A percentile compares a stretch with the other conserved stretches of the same genome.
phyloP scores from a whole-genome alignment of 2,797 vertebrate genomes.

The Poecilia wingei region DNA sequence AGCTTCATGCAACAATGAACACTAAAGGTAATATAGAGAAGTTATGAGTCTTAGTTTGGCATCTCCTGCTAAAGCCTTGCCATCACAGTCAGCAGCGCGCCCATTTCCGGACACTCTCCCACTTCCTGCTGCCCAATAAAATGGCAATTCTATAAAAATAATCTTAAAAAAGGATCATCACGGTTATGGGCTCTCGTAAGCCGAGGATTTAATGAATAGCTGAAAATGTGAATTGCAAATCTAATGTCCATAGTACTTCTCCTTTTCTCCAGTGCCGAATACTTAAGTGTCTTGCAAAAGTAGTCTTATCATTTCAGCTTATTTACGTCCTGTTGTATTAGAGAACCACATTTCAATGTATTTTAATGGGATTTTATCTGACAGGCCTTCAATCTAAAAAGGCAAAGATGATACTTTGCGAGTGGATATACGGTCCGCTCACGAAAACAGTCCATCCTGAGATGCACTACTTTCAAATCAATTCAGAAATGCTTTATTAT shows the following conservation, averaged over 20 bases:
- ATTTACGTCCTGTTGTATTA: background rate
- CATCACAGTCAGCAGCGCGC: slow-evolving; percentile 39
- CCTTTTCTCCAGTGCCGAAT: slow-evolving; percentile 60
- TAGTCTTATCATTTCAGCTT: background rate
- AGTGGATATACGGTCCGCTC: background rate
- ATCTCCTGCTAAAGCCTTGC: slow-evolving; percentile 46
- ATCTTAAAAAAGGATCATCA: slow-evolving; percentile 64
- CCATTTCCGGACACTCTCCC: slow-evolving; percentile 37
- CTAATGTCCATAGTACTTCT: slow-evolving; percentile 43
- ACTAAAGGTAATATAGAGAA: slow-evolving; percentile 55
- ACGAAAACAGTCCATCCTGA: background rate
- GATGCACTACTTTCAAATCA: background rate
- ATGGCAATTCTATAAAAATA: slow-evolving; percentile 56
- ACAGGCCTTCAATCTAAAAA: background rate
- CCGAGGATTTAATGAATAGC: slow-evolving; percentile 49
- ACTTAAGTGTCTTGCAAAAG: slow-evolving; percentile 16
- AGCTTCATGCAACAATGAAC: slow-evolving; percentile 46
- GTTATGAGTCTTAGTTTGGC: slow-evolving; percentile 54
- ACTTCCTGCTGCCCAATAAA: slow-evolving; percentile 59
- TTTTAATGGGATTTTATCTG: background rate
- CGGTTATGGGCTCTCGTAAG: slow-evolving; percentile 62
- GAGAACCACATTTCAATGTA: background rate
- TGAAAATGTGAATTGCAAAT: slow-evolving; percentile 50
- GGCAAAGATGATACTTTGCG: too few species aligned
- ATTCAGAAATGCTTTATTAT: background rate